phyloP scores from a whole-genome alignment of 2,797 vertebrate genomes.

The Sebastes goodei region DNA sequence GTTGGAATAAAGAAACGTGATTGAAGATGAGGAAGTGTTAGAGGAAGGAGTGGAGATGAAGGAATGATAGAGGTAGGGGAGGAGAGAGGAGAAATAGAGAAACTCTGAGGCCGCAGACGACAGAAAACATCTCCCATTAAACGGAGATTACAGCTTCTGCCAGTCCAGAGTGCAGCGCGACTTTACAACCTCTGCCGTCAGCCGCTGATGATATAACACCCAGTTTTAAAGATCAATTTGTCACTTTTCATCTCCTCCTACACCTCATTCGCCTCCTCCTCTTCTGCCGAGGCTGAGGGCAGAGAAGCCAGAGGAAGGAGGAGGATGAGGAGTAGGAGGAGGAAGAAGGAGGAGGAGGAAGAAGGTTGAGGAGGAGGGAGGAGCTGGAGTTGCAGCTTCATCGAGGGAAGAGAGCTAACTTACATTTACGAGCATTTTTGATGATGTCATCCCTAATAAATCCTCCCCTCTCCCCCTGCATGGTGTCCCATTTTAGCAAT shows the following conservation, averaged over 20 bases:
- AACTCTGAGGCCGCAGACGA: not conserved
- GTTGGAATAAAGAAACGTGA: not conserved
- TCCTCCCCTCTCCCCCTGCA: not conserved
- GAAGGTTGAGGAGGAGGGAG: not conserved
- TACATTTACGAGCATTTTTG: conserved; percentile 43
- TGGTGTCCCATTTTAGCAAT: not conserved
- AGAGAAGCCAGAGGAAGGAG: conserved; percentile 1
- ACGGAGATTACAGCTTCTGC: conserved; percentile 45
- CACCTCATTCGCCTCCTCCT: conserved; percentile 45
- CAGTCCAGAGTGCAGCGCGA: conserved; percentile 23
- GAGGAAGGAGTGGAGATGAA: not conserved
- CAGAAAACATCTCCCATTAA: conserved; percentile 61
- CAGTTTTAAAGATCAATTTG: conserved; percentile 72
- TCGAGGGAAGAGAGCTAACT: conserved; percentile 5
- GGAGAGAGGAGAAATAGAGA: not conserved
- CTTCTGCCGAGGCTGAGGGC: not conserved
- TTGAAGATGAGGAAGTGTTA: not conserved
- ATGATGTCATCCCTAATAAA: conserved; percentile 58
- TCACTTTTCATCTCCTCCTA: conserved; percentile 72
- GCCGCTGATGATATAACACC: conserved; percentile 63
- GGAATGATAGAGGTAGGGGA: not conserved
- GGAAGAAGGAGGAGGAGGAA: not conserved
- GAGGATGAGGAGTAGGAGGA: not conserved
- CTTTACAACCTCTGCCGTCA: conserved; percentile 57
- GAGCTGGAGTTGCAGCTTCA: not conserved